These are phyloP conservation scores for Thomomys bottae DNA, from an alignment of 2,113 vertebrate genomes.

Conservation along the genomic window DNA sequence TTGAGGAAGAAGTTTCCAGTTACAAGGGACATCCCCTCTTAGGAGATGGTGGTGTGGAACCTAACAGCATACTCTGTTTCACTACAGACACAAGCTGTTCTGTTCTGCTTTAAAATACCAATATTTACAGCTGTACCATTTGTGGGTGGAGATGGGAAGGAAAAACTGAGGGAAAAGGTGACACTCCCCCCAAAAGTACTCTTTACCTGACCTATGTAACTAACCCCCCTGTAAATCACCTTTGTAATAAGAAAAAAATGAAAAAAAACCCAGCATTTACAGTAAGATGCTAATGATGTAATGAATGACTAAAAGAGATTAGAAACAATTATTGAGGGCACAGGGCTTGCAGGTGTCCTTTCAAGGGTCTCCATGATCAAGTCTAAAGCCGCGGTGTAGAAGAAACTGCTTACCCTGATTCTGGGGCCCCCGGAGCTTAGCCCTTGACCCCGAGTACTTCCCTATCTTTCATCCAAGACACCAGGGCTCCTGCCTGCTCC, in stretches of 20 bases:
- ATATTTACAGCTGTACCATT: neutral
- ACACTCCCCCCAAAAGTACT: no score
- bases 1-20: neutral
- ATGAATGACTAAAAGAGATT: neutral
- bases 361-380: neutral
- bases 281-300: neutral
- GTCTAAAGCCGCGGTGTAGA: neutral
- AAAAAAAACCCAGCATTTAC: no score
- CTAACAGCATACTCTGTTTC: no score
- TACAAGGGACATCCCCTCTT: neutral
- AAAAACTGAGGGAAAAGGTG: no score
- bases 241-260: no score
- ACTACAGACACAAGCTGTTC: no score
- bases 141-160: no score
- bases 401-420: neutral
- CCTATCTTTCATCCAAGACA: rapidly evolving
- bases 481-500: neutral
- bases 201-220: no score
- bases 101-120: neutral
- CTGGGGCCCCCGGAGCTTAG: no score
- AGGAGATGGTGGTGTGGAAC: no score
- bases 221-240: no score
- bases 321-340: rapidly evolving
- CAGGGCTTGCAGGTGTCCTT: neutral
- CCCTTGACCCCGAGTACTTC: neutral